phyloP scores from a whole-genome alignment of 2,113 vertebrate genomes.

The Hippocampus guttulatus region DNA sequence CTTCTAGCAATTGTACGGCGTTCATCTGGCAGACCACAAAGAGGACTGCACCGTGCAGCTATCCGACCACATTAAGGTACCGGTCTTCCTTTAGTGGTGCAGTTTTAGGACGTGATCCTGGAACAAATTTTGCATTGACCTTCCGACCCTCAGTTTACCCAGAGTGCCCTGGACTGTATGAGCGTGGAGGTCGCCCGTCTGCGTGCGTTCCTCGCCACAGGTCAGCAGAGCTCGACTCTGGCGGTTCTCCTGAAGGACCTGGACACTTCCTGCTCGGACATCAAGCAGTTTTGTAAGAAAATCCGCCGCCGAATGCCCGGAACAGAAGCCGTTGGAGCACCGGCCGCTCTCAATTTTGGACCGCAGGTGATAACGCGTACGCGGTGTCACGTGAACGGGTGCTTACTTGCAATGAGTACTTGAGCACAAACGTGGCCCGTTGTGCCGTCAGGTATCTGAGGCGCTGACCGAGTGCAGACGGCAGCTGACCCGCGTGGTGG shows the following conservation, averaged over 20 bases:
- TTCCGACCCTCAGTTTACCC: constrained; percentile 79
- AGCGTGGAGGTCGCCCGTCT: constrained; percentile 86
- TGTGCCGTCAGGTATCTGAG: constrained; percentile 78
- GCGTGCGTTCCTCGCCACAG: constrained; percentile 79
- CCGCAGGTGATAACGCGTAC: constrained; percentile 36
- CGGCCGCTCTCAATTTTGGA: constrained; percentile 82
- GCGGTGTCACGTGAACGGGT: background rate
- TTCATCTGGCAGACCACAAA: constrained; percentile 86
- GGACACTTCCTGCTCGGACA: constrained; percentile 91
- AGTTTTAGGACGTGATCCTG: background rate
- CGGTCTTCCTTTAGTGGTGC: background rate
- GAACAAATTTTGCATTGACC: background rate
- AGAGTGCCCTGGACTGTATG: constrained; percentile 95
- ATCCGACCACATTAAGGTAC: constrained; percentile 86
- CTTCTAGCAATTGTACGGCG: constrained; percentile 87
- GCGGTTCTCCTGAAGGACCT: constrained; percentile 87
- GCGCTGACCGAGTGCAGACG: constrained; percentile 86
- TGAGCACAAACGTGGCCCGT: background rate
- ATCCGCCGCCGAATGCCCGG: constrained; percentile 95
- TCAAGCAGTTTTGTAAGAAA: constrained; percentile 97
- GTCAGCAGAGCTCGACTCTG: constrained; percentile 82
- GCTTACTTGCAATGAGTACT: no score
- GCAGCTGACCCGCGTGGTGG: constrained; percentile 89
- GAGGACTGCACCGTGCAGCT: constrained; percentile 94
- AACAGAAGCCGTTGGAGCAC: constrained; percentile 86